phyloP scores from a whole-genome alignment of 2,113 vertebrate species.

The Bos indicus region DNA sequence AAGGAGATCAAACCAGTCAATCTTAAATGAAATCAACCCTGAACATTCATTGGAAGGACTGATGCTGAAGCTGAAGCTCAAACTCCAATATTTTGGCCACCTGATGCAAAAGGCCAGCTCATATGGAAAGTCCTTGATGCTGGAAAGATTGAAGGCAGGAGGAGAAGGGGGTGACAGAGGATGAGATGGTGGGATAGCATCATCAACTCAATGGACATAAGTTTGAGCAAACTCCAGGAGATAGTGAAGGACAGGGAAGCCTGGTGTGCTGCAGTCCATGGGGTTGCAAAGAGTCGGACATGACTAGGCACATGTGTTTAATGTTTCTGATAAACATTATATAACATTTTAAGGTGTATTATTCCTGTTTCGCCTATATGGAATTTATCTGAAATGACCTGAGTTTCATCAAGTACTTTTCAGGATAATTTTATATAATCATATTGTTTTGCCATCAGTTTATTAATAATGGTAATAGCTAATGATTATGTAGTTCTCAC shows the following conservation, averaged over 20 bases:
- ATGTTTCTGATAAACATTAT: constrained; percentile 12
- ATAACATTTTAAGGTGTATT: background rate
- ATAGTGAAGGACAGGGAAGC: background rate
- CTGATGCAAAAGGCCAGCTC: background rate
- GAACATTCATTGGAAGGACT: background rate
- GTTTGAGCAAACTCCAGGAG: background rate
- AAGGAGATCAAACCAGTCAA: background rate
- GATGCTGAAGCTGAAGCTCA: background rate
- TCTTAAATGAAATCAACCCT: background rate
- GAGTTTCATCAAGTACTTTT: background rate
- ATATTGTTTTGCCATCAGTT: background rate
- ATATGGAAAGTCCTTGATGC: background rate
- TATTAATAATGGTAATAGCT: background rate
- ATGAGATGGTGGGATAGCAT: background rate
- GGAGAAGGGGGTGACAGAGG: background rate
- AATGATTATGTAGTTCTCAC: background rate
- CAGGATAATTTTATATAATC: background rate
- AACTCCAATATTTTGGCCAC: background rate
- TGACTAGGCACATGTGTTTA: background rate
- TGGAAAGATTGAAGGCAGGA: background rate
- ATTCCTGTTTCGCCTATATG: background rate
- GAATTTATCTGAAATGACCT: background rate
- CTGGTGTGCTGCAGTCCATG: background rate
- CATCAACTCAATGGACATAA: background rate
- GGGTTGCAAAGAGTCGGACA: background rate